These are phyloP conservation scores for Boloria euphrosyne DNA, from an alignment of 2,888 invertebrate species.

Conservation along the genomic window DNA sequence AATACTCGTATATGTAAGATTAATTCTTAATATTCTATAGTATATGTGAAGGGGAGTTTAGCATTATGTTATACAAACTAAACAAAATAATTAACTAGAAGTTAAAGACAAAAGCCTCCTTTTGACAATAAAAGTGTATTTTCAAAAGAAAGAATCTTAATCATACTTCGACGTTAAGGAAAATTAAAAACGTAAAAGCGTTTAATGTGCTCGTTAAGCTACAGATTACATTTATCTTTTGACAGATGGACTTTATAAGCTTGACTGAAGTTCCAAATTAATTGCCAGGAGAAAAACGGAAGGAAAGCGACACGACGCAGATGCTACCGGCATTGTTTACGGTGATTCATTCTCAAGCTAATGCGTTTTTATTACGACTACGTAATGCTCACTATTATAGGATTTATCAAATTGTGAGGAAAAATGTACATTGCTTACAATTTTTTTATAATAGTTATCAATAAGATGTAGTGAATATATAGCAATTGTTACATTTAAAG, in stretches of 20 bases:
- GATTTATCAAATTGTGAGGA: too few relatives aligned
- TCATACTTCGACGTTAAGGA: background rate
- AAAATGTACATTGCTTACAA: too few relatives aligned
- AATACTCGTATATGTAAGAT: too few relatives aligned
- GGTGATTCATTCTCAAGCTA: background rate
- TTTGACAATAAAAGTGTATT: background rate
- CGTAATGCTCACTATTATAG: too few relatives aligned
- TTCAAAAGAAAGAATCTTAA: background rate
- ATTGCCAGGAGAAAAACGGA: conserved; percentile 17
- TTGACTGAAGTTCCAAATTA: conserved; percentile 18
- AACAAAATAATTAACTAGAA: too few relatives aligned
- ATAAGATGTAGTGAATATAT: too few relatives aligned
- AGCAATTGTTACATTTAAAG: too few relatives aligned
- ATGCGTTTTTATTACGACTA: background rate
- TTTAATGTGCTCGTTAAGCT: conserved; percentile 6
- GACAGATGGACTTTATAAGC: conserved; percentile 19
- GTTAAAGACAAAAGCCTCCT: too few relatives aligned
- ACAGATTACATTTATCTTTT: conserved; percentile 17
- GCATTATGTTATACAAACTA: too few relatives aligned
- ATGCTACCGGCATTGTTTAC: conserved; percentile 13
- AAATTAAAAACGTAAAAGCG: conserved; percentile 4
- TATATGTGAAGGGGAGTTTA: too few relatives aligned
- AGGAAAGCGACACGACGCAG: conserved; percentile 11
- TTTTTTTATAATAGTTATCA: too few relatives aligned
- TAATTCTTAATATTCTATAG: too few relatives aligned